Evolutionary conservation across 2,888 invertebrate species (phyloP).

Genomic region (Apantesis nais): DNA sequence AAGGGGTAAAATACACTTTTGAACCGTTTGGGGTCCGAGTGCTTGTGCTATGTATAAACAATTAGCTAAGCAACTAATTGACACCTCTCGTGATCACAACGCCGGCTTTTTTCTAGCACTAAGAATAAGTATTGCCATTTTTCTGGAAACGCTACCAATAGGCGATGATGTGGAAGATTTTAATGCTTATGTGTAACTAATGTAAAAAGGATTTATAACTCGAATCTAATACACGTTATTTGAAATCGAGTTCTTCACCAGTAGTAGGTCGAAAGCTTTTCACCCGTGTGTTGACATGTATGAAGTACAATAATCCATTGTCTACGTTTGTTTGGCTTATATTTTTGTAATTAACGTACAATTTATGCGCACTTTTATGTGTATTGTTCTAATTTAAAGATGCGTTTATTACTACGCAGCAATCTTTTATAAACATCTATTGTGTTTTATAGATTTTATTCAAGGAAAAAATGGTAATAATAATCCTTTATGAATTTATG

Average conservation of each 20-base stretch:
- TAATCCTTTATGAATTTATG: neutral
- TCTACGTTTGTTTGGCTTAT: slow-evolving; percentile 50
- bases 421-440: slow-evolving; percentile 27
- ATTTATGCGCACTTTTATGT: slow-evolving; percentile 43
- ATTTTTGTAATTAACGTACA: slow-evolving; percentile 48
- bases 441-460: slow-evolving; percentile 18
- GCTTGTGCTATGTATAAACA: too few relatives aligned
- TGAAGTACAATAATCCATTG: slow-evolving; percentile 60
- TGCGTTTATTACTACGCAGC: slow-evolving; percentile 35
- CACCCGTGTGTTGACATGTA: slow-evolving; percentile 35
- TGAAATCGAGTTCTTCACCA: slow-evolving; percentile 5
- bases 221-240: neutral
- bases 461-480: slow-evolving; percentile 8
- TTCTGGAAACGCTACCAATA: too few relatives aligned
- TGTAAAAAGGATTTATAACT: neutral
- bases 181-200: too few relatives aligned
- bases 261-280: slow-evolving; percentile 43
- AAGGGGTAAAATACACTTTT: too few relatives aligned
- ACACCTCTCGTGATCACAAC: too few relatives aligned
- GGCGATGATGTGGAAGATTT: too few relatives aligned
- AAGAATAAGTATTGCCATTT: too few relatives aligned
- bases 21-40: too few relatives aligned
- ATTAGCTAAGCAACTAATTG: too few relatives aligned
- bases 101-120: too few relatives aligned
- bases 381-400: slow-evolving; percentile 41